Conservation (phyloP, 2,888 invertebrate species). For the Hypsopygia costalis region DNA sequence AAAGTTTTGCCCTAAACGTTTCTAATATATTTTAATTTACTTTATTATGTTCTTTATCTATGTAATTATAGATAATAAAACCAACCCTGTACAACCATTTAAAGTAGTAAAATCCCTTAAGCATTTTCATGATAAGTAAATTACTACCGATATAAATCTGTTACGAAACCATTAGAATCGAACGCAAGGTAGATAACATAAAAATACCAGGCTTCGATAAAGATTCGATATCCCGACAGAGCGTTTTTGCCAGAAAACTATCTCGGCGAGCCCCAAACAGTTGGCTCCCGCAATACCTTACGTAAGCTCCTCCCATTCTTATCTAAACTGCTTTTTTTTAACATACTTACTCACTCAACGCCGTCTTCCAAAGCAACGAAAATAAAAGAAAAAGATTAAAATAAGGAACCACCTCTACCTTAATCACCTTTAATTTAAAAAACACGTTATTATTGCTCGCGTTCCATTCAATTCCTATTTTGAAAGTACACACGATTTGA, state of each 20-base stretch:
- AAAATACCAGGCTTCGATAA: slow-evolving; percentile 9
- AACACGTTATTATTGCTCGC: slow-evolving; percentile 63
- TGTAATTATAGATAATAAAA: too few species aligned
- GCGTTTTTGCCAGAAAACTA: slow-evolving; percentile 20
- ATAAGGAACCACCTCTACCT: slow-evolving; percentile 48
- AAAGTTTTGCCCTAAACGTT: too few species aligned
- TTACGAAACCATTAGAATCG: background rate
- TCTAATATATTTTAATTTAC: too few species aligned
- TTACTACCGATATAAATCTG: background rate
- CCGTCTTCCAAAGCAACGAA: slow-evolving; percentile 17
- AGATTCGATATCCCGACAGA: slow-evolving; percentile 12
- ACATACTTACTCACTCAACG: slow-evolving; percentile 72
- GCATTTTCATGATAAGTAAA: too few species aligned
- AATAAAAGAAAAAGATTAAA: slow-evolving; percentile 26
- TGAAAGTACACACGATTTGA: slow-evolving; percentile 34
- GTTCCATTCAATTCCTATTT: slow-evolving; percentile 47
- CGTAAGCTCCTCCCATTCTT: slow-evolving; percentile 56
- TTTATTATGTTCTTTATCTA: too few species aligned
- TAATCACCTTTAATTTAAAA: slow-evolving; percentile 40
- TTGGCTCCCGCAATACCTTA: slow-evolving; percentile 51
- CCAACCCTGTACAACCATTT: too few species aligned
- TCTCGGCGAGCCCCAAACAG: slow-evolving; percentile 32
- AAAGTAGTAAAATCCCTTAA: too few species aligned
- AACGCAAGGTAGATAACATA: slow-evolving; percentile 1
- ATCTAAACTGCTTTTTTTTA: slow-evolving; percentile 46